Conservation (phyloP, 2,888 invertebrate species). For the Diplazon laetatorius region DNA sequence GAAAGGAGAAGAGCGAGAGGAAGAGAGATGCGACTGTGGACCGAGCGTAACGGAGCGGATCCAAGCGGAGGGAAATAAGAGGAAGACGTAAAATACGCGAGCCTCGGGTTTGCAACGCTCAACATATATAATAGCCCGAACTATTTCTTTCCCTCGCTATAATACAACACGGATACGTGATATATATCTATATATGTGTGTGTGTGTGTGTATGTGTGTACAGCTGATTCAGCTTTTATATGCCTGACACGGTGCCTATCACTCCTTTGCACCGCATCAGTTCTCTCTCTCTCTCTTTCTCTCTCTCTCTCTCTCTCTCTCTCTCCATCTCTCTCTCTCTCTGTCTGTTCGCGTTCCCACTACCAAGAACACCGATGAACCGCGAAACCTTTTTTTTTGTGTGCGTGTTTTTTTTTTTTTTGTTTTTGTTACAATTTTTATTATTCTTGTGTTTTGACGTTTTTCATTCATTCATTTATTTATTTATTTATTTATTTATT, state of each 20-base stretch:
- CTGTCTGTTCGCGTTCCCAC: conserved; percentile 56
- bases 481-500: too few species aligned
- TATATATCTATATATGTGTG: too few species aligned
- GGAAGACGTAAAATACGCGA: conserved; percentile 54
- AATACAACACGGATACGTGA: conserved; percentile 21
- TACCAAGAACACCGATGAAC: conserved; percentile 59
- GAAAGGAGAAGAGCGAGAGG: conserved; percentile 3
- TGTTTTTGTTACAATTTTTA: too few species aligned
- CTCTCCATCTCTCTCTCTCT: conserved; percentile 23
- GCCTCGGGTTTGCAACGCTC: conserved; percentile 44
- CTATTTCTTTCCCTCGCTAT: conserved; percentile 48
- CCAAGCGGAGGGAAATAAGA: conserved; percentile 53
- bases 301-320: too few species aligned
- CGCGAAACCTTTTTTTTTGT: conserved; percentile 48
- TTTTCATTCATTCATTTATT: too few species aligned
- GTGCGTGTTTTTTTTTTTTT: too few species aligned
- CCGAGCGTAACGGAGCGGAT: conserved; percentile 59
- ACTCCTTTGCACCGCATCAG: conserved; percentile 8
- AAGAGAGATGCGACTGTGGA: conserved; percentile 59
- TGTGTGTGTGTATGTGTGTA: conserved; percentile 49
- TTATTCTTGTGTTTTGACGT: too few species aligned
- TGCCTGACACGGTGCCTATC: conserved; percentile 25
- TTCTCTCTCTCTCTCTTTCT: conserved; percentile 26
- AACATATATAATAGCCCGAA: conserved; percentile 55
- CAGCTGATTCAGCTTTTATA: conserved; percentile 51